Evolutionary conservation across 2,888 invertebrate genomes (phyloP).

Genomic region (Timema cristinae): DNA sequence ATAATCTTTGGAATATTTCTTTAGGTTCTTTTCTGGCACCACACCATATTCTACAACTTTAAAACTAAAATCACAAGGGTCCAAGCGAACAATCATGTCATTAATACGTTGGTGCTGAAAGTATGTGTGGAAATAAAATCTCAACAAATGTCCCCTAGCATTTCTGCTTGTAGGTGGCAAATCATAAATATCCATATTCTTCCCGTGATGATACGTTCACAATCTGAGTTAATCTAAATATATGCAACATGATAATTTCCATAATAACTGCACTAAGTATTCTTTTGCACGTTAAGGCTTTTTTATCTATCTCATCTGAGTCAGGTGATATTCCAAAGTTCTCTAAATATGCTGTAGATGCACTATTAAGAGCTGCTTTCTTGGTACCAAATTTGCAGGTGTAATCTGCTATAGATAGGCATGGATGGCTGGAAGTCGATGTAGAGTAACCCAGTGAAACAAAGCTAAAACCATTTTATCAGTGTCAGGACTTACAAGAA

Average conservation of each 20-base stretch:
- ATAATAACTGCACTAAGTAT: background rate
- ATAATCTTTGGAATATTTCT: no score
- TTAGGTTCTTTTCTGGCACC: no score
- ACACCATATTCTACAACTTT: no score
- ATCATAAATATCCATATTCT: background rate
- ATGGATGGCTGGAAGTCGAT: no score
- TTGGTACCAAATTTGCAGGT: background rate
- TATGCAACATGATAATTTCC: background rate
- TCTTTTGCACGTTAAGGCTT: background rate
- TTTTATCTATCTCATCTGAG: background rate
- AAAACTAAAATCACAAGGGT: no score
- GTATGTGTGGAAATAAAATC: background rate
- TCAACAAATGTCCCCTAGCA: background rate
- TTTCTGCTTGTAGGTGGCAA: background rate
- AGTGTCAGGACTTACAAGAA: background rate
- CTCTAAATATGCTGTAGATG: no score
- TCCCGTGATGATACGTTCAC: background rate
- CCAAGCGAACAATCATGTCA: no score
- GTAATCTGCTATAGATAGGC: background rate
- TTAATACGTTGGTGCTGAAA: no score
- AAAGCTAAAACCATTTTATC: background rate
- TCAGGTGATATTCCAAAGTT: no score
- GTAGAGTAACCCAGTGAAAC: background rate
- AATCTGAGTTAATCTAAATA: background rate
- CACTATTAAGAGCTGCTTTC: background rate